phyloP scores from a whole-genome alignment of 2,888 invertebrate species.

The Calameuta idolon region DNA sequence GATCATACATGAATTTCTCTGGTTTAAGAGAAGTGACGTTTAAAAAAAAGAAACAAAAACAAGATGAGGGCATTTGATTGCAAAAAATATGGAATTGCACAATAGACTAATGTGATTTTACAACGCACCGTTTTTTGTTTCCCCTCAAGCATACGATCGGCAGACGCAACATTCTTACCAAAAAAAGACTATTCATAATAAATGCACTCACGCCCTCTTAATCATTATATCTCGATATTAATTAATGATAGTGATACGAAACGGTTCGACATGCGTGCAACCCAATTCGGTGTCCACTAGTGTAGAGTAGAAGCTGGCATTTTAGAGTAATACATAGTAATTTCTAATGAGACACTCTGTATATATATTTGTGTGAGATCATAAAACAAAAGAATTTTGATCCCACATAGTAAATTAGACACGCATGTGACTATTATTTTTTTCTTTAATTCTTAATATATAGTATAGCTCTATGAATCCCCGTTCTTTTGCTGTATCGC shows the following conservation, averaged over 20 bases:
- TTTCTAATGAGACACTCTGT: background rate
- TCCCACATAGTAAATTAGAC: slow-evolving; percentile 11
- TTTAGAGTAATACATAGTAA: background rate
- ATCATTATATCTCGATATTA: background rate
- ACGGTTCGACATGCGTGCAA: background rate
- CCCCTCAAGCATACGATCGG: background rate
- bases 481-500: background rate
- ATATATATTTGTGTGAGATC: slow-evolving; percentile 31
- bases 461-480: background rate
- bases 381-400: slow-evolving; percentile 8
- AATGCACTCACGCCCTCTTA: background rate
- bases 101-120: background rate
- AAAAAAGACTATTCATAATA: background rate
- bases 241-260: background rate
- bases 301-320: background rate
- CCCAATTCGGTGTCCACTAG: background rate
- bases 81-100: background rate
- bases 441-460: slow-evolving; percentile 12
- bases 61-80: background rate
- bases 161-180: background rate
- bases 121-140: background rate
- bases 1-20: background rate
- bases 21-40: background rate
- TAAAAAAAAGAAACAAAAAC: background rate
- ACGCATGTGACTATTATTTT: slow-evolving; percentile 12